A percentile compares a stretch with the other conserved stretches of the same genome.
Conservation (phyloP, 2,888 invertebrate species). For the Tenthredo mesomela region DNA sequence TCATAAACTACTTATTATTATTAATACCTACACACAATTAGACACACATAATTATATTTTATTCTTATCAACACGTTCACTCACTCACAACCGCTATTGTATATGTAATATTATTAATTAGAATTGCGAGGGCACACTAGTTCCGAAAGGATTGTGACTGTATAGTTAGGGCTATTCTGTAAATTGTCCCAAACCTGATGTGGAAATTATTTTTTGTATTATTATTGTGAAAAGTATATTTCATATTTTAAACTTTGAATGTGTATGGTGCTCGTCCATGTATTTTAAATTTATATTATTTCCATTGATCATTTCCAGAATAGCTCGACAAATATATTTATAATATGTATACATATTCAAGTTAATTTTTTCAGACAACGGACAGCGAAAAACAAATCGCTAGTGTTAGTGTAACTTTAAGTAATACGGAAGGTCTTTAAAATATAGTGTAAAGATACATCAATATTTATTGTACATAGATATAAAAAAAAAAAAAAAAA, state of each 20-base stretch:
- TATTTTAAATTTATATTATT: conserved; percentile 47
- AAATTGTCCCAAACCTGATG: conserved; percentile 67
- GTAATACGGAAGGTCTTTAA: conserved; percentile 69
- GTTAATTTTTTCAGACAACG: conserved; percentile 71
- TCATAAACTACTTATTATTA: conserved; percentile 65
- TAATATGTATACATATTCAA: conserved; percentile 70
- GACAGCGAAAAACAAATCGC: conserved; percentile 66
- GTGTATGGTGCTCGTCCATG: conserved; percentile 51
- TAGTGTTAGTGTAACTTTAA: conserved; percentile 72
- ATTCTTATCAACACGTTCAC: conserved; percentile 56
- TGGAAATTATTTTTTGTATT: conserved; percentile 68
- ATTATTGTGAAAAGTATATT: conserved; percentile 47
- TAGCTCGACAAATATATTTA: conserved; percentile 66
- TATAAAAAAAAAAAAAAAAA: conserved; percentile 69
- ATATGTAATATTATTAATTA: conserved; percentile 61
- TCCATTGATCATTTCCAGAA: conserved; percentile 47
- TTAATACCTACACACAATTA: conserved; percentile 57
- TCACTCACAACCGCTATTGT: conserved; percentile 61
- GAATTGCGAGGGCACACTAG: conserved; percentile 64
- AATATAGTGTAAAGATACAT: conserved; percentile 76
- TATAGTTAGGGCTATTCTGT: conserved; percentile 68
- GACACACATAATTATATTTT: conserved; percentile 59
- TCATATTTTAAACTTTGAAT: conserved; percentile 48
- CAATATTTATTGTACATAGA: conserved; percentile 78
- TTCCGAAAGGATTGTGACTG: conserved; percentile 59